A percentile compares a stretch with the other conserved stretches of the same genome.
phyloP scores from a whole-genome alignment of 1,140 invertebrate genomes.

The Mizuhopecten yessoensis region DNA sequence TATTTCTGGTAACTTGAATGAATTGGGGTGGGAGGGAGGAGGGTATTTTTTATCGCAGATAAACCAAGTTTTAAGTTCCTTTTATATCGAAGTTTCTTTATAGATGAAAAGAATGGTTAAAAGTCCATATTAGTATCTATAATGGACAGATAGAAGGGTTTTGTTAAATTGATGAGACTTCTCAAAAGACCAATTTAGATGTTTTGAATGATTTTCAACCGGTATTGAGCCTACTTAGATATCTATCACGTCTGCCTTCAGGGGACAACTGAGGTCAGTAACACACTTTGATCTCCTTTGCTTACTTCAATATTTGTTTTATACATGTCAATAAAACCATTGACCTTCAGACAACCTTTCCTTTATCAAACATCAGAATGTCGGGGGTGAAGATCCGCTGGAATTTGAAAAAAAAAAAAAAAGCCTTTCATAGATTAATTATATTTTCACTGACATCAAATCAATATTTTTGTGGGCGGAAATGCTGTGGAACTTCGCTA shows the following conservation, averaged over 20 bases:
- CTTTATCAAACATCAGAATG: constrained; percentile 12
- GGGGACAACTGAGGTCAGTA: neutral
- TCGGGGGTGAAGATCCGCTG: neutral
- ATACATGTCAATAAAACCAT: constrained; percentile 12
- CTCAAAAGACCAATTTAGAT: too few relatives aligned
- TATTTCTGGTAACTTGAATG: neutral
- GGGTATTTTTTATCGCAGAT: too few relatives aligned
- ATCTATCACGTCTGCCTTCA: neutral
- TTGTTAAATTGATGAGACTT: too few relatives aligned
- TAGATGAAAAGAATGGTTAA: neutral
- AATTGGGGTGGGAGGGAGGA: too few relatives aligned
- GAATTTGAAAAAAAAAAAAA: neutral
- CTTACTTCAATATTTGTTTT: constrained; percentile 26
- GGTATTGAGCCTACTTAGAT: neutral
- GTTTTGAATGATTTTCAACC: neutral
- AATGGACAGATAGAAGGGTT: too few relatives aligned
- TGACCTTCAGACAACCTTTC: constrained; percentile 8
- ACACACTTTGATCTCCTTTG: neutral
- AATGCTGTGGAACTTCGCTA: neutral
- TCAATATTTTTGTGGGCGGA: neutral
- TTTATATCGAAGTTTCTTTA: neutral
- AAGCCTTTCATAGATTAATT: neutral
- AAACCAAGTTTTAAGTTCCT: neutral
- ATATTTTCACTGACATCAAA: neutral
- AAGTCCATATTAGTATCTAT: neutral